These are phyloP conservation scores for Xenopus petersii DNA, from an alignment of 2,797 vertebrate species.

Conservation along the genomic window DNA sequence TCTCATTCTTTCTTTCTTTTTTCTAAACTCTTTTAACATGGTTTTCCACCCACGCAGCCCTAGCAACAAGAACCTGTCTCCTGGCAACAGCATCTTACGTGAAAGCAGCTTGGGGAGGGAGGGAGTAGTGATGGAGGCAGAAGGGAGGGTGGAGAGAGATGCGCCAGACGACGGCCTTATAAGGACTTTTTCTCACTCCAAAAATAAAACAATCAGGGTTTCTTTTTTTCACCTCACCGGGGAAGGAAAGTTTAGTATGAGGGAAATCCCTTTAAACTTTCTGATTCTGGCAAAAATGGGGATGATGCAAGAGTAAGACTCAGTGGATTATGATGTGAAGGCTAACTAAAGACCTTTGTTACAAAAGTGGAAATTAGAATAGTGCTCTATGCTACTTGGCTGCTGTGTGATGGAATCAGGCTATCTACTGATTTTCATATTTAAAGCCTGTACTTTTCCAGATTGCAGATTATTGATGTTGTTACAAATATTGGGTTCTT, in stretches of 20 bases:
- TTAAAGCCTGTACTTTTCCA: no score
- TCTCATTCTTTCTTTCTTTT: constrained; percentile 15
- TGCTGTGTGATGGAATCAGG: no score
- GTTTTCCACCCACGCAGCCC: constrained; percentile 46
- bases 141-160: constrained; percentile 48
- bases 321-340: not conserved
- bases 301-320: not conserved
- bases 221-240: constrained; percentile 41
- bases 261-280: constrained; percentile 49
- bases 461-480: no score
- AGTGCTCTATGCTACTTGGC: no score
- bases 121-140: constrained; percentile 43
- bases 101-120: constrained; percentile 45
- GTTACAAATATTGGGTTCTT: no score
- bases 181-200: constrained; percentile 46
- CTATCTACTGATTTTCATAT: no score
- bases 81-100: constrained; percentile 49
- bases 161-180: constrained; percentile 47
- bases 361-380: no score
- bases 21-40: constrained; percentile 44
- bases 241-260: constrained; percentile 41
- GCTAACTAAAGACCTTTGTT: not conserved
- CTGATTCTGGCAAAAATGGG: constrained; percentile 15
- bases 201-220: constrained; percentile 48
- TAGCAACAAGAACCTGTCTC: constrained; percentile 49